Evolutionary conservation across 2,113 vertebrate genomes (phyloP).

Genomic region (Telmatochromis sp.): DNA sequence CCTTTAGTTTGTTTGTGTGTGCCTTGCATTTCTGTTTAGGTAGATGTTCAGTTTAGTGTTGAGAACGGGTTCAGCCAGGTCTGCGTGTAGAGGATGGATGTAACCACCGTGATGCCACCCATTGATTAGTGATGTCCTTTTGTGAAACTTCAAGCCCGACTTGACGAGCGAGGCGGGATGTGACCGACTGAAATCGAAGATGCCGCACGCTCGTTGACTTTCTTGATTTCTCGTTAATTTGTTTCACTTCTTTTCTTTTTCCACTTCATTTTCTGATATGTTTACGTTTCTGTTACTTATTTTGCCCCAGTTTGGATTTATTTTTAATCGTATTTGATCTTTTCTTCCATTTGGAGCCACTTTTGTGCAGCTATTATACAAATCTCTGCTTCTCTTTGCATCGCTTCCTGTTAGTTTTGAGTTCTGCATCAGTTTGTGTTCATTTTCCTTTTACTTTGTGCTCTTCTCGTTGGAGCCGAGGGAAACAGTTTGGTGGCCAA

Average conservation of each 20-base stretch:
- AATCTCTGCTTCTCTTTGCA: not conserved
- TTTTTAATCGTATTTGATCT: not conserved
- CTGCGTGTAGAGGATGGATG: not conserved
- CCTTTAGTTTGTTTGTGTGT: not conserved
- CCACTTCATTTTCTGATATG: not conserved
- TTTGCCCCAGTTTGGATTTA: not conserved
- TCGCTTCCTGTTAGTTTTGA: not conserved
- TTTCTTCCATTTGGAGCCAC: not conserved
- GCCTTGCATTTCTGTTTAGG: not conserved
- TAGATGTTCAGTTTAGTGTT: not conserved
- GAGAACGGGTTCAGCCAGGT: fast-evolving
- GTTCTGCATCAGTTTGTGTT: not conserved
- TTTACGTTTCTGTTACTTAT: no score
- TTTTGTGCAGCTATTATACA: not conserved
- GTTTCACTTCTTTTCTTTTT: not conserved
- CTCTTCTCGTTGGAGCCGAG: not conserved
- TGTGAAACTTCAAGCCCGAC: fast-evolving
- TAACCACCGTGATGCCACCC: not conserved
- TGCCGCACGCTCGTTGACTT: not conserved
- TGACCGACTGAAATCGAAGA: not conserved
- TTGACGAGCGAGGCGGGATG: not conserved
- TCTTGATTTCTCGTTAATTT: not conserved
- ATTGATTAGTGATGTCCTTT: not conserved
- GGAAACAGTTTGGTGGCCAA: not conserved
- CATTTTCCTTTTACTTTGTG: not conserved